phyloP scores from a whole-genome alignment of 2,888 invertebrate species.

The Drosophila pseudotalamancana region DNA sequence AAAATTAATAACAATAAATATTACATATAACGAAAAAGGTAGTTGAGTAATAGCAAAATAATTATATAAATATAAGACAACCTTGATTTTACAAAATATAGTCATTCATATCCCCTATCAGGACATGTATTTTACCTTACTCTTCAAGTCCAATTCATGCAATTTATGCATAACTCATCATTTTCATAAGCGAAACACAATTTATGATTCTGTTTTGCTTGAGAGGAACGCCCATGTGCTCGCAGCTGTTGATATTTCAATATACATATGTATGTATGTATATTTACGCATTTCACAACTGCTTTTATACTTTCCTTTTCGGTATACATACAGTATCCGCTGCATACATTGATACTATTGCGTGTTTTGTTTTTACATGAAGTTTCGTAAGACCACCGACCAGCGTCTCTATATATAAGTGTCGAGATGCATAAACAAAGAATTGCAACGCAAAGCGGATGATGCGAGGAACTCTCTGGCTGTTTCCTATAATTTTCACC shows the following conservation, averaged over 20 bases:
- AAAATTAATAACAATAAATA: no score
- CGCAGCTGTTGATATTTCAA: conserved; percentile 45
- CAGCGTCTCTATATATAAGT: conserved; percentile 26
- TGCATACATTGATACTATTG: conserved; percentile 17
- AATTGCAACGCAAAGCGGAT: conserved; percentile 58
- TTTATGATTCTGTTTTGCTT: conserved; percentile 25
- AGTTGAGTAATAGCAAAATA: no score
- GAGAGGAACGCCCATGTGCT: conserved; percentile 32
- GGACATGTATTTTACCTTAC: no score
- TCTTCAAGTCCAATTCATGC: no score
- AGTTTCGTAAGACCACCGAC: conserved; percentile 68
- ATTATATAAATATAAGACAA: no score
- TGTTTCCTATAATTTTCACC: conserved; percentile 47
- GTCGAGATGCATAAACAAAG: conserved; percentile 68
- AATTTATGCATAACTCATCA: not conserved
- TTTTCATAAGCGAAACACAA: conserved; percentile 7
- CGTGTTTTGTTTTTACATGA: conserved; percentile 66
- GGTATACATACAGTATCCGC: not conserved
- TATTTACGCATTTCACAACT: conserved; percentile 46
- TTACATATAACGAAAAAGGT: not conserved
- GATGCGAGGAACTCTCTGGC: conserved; percentile 22
- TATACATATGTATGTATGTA: conserved; percentile 10
- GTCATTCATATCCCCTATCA: no score
- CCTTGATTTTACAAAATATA: no score
- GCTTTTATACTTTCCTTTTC: conserved; percentile 21